Conservation (phyloP, 2,888 invertebrate species). For the Himalopsyche tibetana region DNA sequence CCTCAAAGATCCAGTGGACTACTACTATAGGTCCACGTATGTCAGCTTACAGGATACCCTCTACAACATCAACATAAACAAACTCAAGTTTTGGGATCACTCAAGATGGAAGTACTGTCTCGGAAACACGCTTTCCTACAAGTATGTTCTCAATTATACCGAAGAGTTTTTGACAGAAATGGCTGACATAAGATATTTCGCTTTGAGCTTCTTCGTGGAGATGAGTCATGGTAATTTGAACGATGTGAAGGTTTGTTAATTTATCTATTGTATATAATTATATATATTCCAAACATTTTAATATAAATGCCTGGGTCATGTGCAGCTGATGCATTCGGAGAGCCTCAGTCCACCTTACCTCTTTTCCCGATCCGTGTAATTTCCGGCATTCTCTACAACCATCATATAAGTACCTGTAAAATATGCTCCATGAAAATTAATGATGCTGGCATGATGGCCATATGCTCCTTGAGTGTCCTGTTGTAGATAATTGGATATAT, state of each 20-base stretch:
- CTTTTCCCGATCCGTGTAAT: no score
- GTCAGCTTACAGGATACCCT: conserved; percentile 58
- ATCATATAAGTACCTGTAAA: no score
- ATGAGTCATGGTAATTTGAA: conserved; percentile 64
- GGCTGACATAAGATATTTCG: conserved; percentile 63
- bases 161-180: conserved; percentile 65
- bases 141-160: conserved; percentile 64
- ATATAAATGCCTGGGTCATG: no score
- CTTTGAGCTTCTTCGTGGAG: conserved; percentile 64
- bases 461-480: no score
- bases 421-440: no score
- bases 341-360: no score
- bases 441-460: no score
- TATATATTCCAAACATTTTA: no score
- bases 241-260: conserved; percentile 61
- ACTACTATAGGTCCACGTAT: conserved; percentile 63
- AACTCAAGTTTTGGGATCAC: conserved; percentile 61
- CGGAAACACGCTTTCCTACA: conserved; percentile 63
- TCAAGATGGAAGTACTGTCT: conserved; percentile 63
- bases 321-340: no score
- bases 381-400: no score
- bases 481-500: no score
- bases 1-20: conserved; percentile 63
- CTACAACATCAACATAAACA: conserved; percentile 57
- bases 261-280: no score